Base-by-base conservation (phyloP, 1,140 invertebrate genomes). In the Glossosoma conforme region DNA sequence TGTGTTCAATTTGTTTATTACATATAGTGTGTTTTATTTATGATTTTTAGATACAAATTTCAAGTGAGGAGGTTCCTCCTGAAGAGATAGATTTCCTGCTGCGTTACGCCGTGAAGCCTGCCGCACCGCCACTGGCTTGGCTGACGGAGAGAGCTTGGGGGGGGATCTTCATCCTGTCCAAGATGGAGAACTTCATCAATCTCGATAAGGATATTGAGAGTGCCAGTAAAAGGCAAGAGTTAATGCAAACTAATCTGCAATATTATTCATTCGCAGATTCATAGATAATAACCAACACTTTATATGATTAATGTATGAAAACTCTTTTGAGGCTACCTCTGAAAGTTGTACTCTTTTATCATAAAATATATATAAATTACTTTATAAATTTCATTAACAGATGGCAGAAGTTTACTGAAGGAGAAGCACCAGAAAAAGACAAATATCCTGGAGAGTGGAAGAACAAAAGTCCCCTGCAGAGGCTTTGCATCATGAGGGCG, bases 401-500 rank as follows among this genome's bases (percentile, higher is more conserved):
- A 44, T 96, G 92, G 94, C 87, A 87, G 60, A 94, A 93, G 63
- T 93, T 93, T 62, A 84, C 93, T 4, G 90, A 95, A 59, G 87
- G 86, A 37, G 93, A 97, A 67, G 83, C 80, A 30, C 93, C 94
- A 0, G 93, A 98, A 68, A 84, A 86, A 63, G 93, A 97, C 65
- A 94, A 93, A 67, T 84, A 96, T 56, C 94, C 93, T 0, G 91
- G 93, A 53, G 94, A 97, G 61, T 98, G 94, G 93, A 98, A 97
- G 66, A 92, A 91, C 62, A 95, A 94, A 68, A 81, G 83, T 0
- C 77, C 89, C 0, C 68, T 97, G 3, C 93, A 97, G 65, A 83
- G 85, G 62, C 71, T 97, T 1, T 96, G 93, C 65, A 96, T 98
- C 62, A 85, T 98, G 79, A 72, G 93, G 46, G 90, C 90, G 4